These are phyloP conservation scores for Sylvilagus bachmani DNA, from an alignment of 2,113 vertebrate genomes.

Conservation along the genomic window DNA sequence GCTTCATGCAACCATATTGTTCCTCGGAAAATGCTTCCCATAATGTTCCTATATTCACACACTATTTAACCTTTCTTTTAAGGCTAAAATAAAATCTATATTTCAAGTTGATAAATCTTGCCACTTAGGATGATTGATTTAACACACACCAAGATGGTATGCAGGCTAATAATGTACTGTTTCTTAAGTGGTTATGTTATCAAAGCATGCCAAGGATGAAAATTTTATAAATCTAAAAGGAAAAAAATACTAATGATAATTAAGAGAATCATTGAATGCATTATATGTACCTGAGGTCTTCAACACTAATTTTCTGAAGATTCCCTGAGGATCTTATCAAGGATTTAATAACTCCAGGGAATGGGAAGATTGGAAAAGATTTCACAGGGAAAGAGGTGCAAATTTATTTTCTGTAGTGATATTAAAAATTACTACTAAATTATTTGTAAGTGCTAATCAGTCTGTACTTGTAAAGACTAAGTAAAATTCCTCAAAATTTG, in stretches of 20 bases:
- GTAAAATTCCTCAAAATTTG: background rate
- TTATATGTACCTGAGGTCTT: background rate
- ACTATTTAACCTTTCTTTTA: conserved; percentile 10
- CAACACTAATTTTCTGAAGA: background rate
- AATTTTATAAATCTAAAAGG: background rate
- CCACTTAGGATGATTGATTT: background rate
- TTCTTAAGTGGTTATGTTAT: background rate
- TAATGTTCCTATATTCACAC: background rate
- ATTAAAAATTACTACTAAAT: background rate
- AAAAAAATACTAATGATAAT: background rate
- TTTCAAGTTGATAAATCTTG: conserved; percentile 43
- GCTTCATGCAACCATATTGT: background rate
- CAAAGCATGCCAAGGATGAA: background rate
- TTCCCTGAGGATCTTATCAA: background rate
- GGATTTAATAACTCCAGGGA: background rate
- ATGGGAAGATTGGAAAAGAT: background rate
- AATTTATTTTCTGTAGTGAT: background rate
- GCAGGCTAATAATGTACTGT: background rate
- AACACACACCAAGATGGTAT: background rate
- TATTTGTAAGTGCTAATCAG: background rate
- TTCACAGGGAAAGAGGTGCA: background rate
- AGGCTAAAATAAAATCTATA: conserved; percentile 32
- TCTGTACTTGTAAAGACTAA: background rate
- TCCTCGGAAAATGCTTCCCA: conserved; percentile 45
- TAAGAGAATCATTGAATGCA: conserved; percentile 22